Evolutionary conservation across 2,113 vertebrate species (phyloP), one percentile per base, ranked within the genome.

Genomic region (Procavia capensis): DNA sequence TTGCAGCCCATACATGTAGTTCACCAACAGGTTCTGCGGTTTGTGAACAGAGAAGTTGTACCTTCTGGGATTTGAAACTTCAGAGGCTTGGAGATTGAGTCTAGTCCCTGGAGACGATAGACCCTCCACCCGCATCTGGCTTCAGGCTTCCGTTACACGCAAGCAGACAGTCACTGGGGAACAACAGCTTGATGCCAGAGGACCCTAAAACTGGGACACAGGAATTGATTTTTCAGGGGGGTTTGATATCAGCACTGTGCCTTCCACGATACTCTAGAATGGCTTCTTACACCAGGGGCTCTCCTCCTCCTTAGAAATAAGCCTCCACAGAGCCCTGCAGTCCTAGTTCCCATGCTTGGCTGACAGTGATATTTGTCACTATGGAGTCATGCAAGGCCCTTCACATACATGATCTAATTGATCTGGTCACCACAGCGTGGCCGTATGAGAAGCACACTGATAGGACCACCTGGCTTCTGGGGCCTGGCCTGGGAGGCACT

Each of bases 301-400:
- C 6, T 9, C 70, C 45, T 87, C 74, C 34, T 89, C 16, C 16
- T 29, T 54, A 22, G 43, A 43, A 34, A 31, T 5, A 22, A 63
- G 39, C 36, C 22, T 68, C 34, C 31, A 0, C 2, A 19, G 81
- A 74, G 13, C 16, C 87, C 2, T 5, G 1, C 29, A 36, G 1
- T 29, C n/a, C 31, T 5, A 88, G 68, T 16, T 76, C 22, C 39
- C 19, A 2, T 3, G 0, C 0, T 0, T 63, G 36, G 1, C 43
- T 59, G 22, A 16, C 7, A 24, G 1, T 24, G 10, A 0, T 7
- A 9, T 17, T 80, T 74, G 31, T 92, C 89, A 39, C 78, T 43
- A 0, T 34, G 36, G 39, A 79, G 54, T 87, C 31, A 29, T 2
- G 8, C 20, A 63, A 80, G 68, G 61, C 27, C 43, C 81, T 61